These are phyloP conservation scores for Coboldia fuscipes DNA, from an alignment of 1,140 invertebrate species.

Conservation along the genomic window DNA sequence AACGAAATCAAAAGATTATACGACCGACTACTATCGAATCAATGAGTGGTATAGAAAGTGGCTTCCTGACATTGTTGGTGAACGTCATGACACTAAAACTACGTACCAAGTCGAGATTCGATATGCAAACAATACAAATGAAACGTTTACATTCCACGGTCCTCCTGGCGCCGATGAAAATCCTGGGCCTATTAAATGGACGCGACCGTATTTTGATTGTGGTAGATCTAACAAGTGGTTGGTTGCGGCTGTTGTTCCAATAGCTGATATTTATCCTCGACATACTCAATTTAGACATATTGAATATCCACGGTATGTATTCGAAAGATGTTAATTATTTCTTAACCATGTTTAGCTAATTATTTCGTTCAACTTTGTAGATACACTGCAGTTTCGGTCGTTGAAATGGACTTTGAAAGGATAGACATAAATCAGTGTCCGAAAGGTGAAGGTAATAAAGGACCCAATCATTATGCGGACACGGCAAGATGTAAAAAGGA, in stretches of 20 bases:
- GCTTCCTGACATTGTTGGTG: conserved; percentile 66
- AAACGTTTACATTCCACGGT: conserved; percentile 84
- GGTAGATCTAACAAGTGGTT: conserved; percentile 89
- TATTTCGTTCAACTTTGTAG: too few relatives aligned
- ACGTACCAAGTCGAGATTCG: conserved; percentile 78
- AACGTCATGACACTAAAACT: conserved; percentile 81
- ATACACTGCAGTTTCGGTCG: conserved; percentile 76
- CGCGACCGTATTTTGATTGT: conserved; percentile 91
- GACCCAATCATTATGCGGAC: conserved; percentile 72
- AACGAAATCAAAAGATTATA: conserved; percentile 67
- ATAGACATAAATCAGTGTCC: conserved; percentile 98
- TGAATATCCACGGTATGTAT: conserved; percentile 77
- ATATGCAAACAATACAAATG: conserved; percentile 89
- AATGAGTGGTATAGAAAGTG: conserved; percentile 85
- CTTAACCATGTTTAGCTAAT: too few relatives aligned
- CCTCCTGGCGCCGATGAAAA: conserved; percentile 74
- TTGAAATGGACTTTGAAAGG: conserved; percentile 93
- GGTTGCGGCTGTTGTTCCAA: conserved; percentile 76
- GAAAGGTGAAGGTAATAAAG: conserved; percentile 61
- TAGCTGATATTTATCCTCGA: conserved; percentile 86
- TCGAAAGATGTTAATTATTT: background rate
- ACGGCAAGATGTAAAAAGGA: conserved; percentile 81
- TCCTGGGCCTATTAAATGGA: conserved; percentile 83
- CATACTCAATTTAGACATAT: conserved; percentile 89
- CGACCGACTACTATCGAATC: conserved; percentile 68